Base-by-base conservation (phyloP, 2,888 invertebrate genomes). In the Aphodius granarius region DNA sequence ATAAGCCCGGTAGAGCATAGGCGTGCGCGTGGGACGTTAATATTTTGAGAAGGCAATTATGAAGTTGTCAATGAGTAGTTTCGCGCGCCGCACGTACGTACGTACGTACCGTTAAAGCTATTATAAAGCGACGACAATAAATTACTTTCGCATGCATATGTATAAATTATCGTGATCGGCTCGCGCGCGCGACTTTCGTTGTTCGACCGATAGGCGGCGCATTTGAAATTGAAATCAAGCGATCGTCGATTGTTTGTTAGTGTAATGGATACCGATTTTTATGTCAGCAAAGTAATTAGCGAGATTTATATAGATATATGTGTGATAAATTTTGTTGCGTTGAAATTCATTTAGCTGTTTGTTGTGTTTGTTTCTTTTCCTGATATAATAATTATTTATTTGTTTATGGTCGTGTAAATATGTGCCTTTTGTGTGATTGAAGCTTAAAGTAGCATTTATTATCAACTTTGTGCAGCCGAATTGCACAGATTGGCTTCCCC, bases 11-110 rank as follows among this genome's bases (percentile, higher is more conserved):
- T 43, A 43, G 43, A 43, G 9, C 43, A 43, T 43, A 43, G 43
- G 43, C 43, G 43, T 43, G 43, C 43, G 43, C 43, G 43, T 43
- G 43, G 43, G 43, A 43, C 13, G 43, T 43, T 43, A 43, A 43
- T 43, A 43, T 43, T 43, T 43, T 43, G 43, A 43, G 66, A 66
- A 19, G 68, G 68, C 22, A 68, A 68, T 68, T 68, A 68, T 68
- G 68, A 68, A 68, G 68, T 68, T 68, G 68, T 68, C 68, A 68
- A 68, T 68, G 68, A 68, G 21, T 20, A n/a, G 68, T 68, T 68
- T 68, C 68, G 68, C 68, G 22, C 20, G 20, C 68, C 21, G 65
- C 17, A 65, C 65, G 65, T 9, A 18, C 65, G 65, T 19, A n/a
- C 43, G 68, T 18, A n/a, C 68, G 68, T 68, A 22, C 68, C 20